These are phyloP conservation scores for Phaethon lepturus DNA, from an alignment of 2,113 vertebrate species.

Conservation along the genomic window DNA sequence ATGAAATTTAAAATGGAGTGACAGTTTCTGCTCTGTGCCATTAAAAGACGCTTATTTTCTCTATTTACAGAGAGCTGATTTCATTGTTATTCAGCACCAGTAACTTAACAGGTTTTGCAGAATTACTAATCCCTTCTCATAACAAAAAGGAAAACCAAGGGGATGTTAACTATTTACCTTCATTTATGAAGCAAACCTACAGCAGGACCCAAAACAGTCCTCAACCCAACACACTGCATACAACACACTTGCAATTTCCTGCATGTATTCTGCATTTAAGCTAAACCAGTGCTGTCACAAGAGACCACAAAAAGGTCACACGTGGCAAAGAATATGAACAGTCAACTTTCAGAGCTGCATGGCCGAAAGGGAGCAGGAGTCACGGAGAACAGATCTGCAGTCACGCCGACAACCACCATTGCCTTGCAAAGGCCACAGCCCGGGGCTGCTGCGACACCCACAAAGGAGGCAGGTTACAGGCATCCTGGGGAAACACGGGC, in stretches of 20 bases:
- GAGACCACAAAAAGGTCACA: background rate
- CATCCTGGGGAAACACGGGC: background rate
- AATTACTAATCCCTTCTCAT: background rate
- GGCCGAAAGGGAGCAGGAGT: background rate
- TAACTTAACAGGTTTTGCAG: background rate
- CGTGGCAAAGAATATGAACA: accelerated
- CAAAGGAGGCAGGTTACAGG: background rate
- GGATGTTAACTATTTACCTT: background rate
- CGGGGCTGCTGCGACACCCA: background rate
- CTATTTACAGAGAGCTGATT: background rate
- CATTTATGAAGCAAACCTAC: background rate
- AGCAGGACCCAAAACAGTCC: background rate
- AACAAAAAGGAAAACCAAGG: background rate
- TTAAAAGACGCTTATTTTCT: background rate
- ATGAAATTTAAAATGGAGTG: background rate
- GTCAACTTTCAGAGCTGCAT: background rate
- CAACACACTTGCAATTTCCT: background rate
- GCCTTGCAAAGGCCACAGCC: background rate
- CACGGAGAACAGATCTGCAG: background rate
- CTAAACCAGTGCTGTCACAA: background rate
- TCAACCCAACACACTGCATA: background rate
- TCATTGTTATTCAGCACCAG: background rate
- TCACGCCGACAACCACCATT: background rate
- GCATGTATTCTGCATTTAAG: background rate
- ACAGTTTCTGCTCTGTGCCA: background rate